These are phyloP conservation scores for Yponomeuta malinellus DNA, from an alignment of 2,888 invertebrate species.

Conservation along the genomic window DNA sequence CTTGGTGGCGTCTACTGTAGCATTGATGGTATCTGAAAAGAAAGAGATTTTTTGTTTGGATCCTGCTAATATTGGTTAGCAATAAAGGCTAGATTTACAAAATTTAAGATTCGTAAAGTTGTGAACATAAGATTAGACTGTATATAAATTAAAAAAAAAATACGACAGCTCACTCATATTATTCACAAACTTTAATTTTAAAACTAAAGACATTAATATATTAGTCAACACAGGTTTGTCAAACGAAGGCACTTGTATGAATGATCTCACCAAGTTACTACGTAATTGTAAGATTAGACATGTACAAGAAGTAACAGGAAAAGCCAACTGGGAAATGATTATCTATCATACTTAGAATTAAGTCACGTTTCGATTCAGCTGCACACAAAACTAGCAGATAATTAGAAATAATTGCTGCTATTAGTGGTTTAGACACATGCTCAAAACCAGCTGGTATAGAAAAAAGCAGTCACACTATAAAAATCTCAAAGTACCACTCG, in stretches of 20 bases:
- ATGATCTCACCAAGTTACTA: neutral
- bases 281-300: neutral
- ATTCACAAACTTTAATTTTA: neutral
- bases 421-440: neutral
- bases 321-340: too few relatives aligned
- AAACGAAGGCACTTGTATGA: neutral
- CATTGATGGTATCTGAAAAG: slow-evolving; percentile 54
- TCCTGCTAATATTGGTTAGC: neutral
- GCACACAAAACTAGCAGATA: too few relatives aligned
- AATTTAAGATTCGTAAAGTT: too few relatives aligned
- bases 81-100: too few relatives aligned
- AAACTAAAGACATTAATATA: neutral
- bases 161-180: neutral
- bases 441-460: neutral
- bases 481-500: slow-evolving; percentile 32
- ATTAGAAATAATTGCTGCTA: too few relatives aligned
- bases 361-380: too few relatives aligned
- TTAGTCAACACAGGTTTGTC: neutral
- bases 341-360: too few relatives aligned
- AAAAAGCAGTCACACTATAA: neutral
- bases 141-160: too few relatives aligned
- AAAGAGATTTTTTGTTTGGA: neutral
- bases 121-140: too few relatives aligned
- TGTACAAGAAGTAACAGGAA: neutral
- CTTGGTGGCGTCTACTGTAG: slow-evolving; percentile 61